These are phyloP conservation scores for Empis stercorea DNA, from an alignment of 2,888 invertebrate genomes.

Conservation along the genomic window DNA sequence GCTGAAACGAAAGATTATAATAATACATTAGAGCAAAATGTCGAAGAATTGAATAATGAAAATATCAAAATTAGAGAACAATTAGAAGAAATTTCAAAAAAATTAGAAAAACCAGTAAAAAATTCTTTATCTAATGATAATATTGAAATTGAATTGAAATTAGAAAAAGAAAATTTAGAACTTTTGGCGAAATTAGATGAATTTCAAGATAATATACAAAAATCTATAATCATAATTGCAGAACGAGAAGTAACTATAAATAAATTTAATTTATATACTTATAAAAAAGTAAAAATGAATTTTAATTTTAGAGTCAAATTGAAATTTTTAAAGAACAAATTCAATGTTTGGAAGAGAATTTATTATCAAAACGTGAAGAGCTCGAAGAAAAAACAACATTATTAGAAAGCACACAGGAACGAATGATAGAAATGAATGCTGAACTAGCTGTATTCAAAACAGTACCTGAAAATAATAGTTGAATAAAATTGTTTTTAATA, in stretches of 20 bases:
- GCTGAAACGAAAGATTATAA: not conserved
- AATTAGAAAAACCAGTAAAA: not conserved
- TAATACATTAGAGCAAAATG: slow-evolving; percentile 1
- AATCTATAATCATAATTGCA: slow-evolving; percentile 23
- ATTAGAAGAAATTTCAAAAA: slow-evolving; percentile 8
- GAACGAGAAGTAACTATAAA: slow-evolving; percentile 32
- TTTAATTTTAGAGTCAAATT: slow-evolving; percentile 22
- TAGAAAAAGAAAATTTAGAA: slow-evolving; percentile 28
- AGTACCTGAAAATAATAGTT: slow-evolving; percentile 25
- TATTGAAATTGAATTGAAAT: slow-evolving; percentile 9
- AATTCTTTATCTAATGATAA: slow-evolving; percentile 13
- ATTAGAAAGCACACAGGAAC: slow-evolving; percentile 31
- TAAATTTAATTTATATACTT: no score
- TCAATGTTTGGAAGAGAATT: slow-evolving; percentile 29
- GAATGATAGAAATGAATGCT: slow-evolving; percentile 28
- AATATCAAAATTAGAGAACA: slow-evolving; percentile 7
- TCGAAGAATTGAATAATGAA: slow-evolving; percentile 6
- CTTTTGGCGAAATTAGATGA: slow-evolving; percentile 26
- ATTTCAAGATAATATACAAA: slow-evolving; percentile 20
- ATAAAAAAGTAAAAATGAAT: not conserved
- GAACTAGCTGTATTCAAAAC: slow-evolving; percentile 25
- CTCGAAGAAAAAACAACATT: slow-evolving; percentile 28
- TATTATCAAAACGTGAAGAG: slow-evolving; percentile 28
- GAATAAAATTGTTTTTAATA: not conserved
- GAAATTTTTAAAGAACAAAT: slow-evolving; percentile 30